phyloP scores from a whole-genome alignment of 2,797 vertebrate species.

The Cirrhinus mrigala region DNA sequence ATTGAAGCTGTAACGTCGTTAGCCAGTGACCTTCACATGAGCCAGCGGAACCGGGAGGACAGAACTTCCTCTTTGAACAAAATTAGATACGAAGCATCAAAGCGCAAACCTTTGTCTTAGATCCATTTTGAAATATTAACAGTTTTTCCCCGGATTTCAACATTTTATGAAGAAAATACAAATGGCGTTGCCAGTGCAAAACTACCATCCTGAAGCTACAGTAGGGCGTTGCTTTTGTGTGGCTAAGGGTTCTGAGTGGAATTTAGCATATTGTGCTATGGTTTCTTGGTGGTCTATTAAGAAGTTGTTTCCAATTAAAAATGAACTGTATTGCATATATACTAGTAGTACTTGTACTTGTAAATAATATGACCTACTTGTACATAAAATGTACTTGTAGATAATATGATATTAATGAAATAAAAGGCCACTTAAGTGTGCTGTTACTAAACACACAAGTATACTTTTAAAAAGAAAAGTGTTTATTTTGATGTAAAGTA shows the following conservation, averaged over 20 bases:
- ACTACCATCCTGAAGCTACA: not conserved
- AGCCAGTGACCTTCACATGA: constrained; percentile 59
- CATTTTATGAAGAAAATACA: not conserved
- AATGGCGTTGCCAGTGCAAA: not conserved
- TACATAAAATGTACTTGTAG: not conserved
- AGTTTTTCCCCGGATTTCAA: not conserved
- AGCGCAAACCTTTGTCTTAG: constrained; percentile 67
- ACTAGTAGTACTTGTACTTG: not conserved
- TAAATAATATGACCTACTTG: not conserved
- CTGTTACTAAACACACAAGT: not conserved
- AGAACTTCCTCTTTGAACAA: constrained; percentile 64
- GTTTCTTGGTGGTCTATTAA: not conserved
- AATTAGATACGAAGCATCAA: constrained; percentile 68
- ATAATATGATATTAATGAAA: not conserved
- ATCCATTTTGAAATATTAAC: constrained; percentile 59
- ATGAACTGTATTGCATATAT: not conserved
- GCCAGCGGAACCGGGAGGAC: constrained; percentile 52
- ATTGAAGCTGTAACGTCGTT: constrained; percentile 50
- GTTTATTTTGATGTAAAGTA: not conserved
- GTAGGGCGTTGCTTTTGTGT: not conserved
- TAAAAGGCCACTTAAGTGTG: not conserved
- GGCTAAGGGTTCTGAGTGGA: no score
- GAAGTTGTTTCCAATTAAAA: not conserved
- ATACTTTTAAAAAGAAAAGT: not conserved
- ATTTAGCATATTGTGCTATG: not conserved